Conservation (phyloP, 2,888 invertebrate species). For the Chalcosyrphus nemorum region DNA sequence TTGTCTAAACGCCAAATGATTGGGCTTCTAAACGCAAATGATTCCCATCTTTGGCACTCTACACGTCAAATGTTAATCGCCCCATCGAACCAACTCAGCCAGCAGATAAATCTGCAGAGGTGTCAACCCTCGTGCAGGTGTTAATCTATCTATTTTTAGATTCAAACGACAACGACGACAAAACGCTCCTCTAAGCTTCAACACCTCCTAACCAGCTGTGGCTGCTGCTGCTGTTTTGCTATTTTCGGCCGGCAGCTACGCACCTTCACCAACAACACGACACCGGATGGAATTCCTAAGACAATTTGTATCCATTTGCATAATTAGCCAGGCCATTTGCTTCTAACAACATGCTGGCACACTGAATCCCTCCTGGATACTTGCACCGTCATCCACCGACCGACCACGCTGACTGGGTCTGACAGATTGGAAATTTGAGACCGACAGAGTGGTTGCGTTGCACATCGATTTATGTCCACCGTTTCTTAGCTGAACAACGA, state of each 20-base stretch:
- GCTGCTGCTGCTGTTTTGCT: slow-evolving; percentile 19
- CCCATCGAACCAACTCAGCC: background rate
- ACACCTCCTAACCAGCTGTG: background rate
- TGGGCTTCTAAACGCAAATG: background rate
- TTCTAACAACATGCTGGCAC: slow-evolving; percentile 5
- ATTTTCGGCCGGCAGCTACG: slow-evolving; percentile 19
- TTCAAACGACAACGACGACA: slow-evolving; percentile 19
- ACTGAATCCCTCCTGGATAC: background rate
- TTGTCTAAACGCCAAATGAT: slow-evolving; percentile 12
- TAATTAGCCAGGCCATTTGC: slow-evolving; percentile 48
- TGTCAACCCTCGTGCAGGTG: slow-evolving; percentile 62
- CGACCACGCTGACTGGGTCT: slow-evolving; percentile 8
- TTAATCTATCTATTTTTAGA: slow-evolving; percentile 61
- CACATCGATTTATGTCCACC: background rate
- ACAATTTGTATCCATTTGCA: slow-evolving; percentile 69
- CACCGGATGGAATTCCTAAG: slow-evolving; percentile 29
- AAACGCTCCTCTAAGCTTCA: slow-evolving; percentile 32
- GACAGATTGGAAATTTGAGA: slow-evolving; percentile 35
- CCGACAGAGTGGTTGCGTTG: background rate
- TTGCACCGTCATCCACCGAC: no score
- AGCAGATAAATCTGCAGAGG: slow-evolving; percentile 37
- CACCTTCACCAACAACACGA: background rate
- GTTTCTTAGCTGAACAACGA: background rate
- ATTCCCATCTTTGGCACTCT: slow-evolving; percentile 44
- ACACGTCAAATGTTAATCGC: slow-evolving; percentile 46